Base-by-base conservation (phyloP, 2,113 vertebrate species). In the Cebidichthys violaceus region DNA sequence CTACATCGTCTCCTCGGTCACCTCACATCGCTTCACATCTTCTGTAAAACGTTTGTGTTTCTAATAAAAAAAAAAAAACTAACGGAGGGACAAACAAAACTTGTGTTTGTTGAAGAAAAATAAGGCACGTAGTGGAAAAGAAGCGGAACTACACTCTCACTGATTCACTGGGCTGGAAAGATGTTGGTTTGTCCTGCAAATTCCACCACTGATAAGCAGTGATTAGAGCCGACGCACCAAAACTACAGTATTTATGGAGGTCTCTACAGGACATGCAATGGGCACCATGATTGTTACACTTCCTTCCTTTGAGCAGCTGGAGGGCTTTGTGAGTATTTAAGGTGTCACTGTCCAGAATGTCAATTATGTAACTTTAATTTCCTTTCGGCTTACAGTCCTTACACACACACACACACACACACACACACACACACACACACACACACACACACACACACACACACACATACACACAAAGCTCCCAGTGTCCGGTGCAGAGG, bases 301-400 rank as follows among this genome's bases (percentile, higher is more conserved):
- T n/a, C n/a, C n/a, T n/a, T n/a, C n/a, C n/a, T n/a, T n/a, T n/a
- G n/a, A n/a, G n/a, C n/a, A n/a, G n/a, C n/a, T n/a, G n/a, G n/a
- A n/a, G n/a, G n/a, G n/a, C n/a, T n/a, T n/a, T n/a, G 9, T 66
- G 14, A 27, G 59, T 64, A 41, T 77, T 60, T 70, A 71, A 80
- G 31, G 50, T 66, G 50, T 86, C 62, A 50, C 65, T 75, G 54
- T 81, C 45, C 33, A 69, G 6, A 65, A 52, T 59, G 68, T 71
- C 52, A 79, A 4, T 77, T 75, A 81, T 81, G 54, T 75, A 81
- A 69, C 31, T 77, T 81, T 64, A 52, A 85, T 85, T 84, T 83
- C 69, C 64, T 83, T 33, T 24, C 43, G 74, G 41, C 62, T 66
- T 69, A 75, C 39, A 66, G 79, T 86, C 70, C 59, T 78, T 17